phyloP scores from a whole-genome alignment of 2,888 invertebrate genomes.

The Cosmopolites sordidus region DNA sequence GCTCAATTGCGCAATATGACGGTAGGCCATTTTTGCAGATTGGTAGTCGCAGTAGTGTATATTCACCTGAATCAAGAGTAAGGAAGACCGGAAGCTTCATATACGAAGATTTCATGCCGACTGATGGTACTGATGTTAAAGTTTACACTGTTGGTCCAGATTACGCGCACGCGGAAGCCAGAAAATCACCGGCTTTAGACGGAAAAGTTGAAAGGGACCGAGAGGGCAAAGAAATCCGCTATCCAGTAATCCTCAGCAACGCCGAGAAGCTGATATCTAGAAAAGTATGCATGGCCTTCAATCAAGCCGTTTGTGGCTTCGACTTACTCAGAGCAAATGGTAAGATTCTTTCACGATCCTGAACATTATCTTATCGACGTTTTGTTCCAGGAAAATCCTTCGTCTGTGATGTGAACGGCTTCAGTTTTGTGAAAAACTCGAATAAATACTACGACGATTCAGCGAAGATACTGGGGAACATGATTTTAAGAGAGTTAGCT shows the following conservation, averaged over 20 bases:
- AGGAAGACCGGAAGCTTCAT: conserved; percentile 97
- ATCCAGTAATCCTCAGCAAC: conserved; percentile 96
- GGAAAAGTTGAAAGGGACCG: conserved; percentile 98
- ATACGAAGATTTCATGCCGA: conserved; percentile 99
- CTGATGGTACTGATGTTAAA: conserved; percentile 73
- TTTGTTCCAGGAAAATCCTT: conserved; percentile 67
- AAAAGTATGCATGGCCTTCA: conserved; percentile 93
- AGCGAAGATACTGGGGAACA: conserved; percentile 96
- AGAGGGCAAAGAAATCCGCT: conserved; percentile 96
- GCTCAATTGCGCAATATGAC: no score
- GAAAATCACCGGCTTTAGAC: conserved; percentile 97
- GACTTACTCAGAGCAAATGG: conserved; percentile 97
- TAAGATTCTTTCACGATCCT: background rate
- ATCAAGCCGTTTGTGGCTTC: conserved; percentile 99
- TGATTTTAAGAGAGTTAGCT: conserved; percentile 92
- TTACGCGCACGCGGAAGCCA: conserved; percentile 98
- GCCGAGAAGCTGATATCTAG: conserved; percentile 96
- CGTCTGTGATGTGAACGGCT: conserved; percentile 99
- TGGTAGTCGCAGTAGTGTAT: conserved; percentile 97
- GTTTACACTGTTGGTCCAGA: conserved; percentile 99
- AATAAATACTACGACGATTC: conserved; percentile 99
- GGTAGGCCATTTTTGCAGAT: no score
- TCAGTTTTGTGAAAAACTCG: conserved; percentile 99
- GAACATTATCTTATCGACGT: background rate
- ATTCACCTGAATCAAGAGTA: conserved; percentile 94